These are phyloP conservation scores for Peromyscus polionotus DNA, from an alignment of 2,113 vertebrate genomes.

Conservation along the genomic window DNA sequence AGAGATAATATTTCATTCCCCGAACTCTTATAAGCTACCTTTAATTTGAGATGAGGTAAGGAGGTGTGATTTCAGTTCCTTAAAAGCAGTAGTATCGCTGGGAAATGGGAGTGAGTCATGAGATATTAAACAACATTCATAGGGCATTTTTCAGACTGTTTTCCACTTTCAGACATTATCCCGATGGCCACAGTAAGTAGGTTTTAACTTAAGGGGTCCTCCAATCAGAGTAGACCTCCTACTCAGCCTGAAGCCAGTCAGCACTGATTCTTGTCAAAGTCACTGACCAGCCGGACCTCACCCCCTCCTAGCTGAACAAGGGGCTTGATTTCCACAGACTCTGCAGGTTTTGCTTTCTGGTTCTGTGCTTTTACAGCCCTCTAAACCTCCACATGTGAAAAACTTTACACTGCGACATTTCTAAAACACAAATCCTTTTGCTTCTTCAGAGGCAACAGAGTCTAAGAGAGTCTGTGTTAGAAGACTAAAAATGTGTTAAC, in stretches of 20 bases:
- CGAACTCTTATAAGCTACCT: neutral
- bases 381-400: neutral
- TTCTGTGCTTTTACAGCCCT: conserved; percentile 68
- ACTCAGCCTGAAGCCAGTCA: neutral
- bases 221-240: neutral
- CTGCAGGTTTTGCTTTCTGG: conserved; percentile 41
- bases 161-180: neutral
- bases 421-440: neutral
- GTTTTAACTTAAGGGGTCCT: neutral
- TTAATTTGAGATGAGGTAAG: neutral
- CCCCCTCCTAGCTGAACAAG: conserved; percentile 50
- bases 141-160: neutral
- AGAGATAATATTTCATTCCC: neutral
- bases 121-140: neutral
- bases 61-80: conserved; percentile 1
- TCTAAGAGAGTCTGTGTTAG: neutral
- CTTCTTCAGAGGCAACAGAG: neutral
- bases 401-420: conserved; percentile 29
- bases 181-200: neutral
- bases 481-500: neutral
- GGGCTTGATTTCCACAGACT: conserved; percentile 11
- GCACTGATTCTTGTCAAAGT: conserved; percentile 42
- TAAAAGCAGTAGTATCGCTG: neutral
- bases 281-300: neutral
- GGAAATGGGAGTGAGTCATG: neutral